Base-by-base conservation (phyloP, 2,797 vertebrate species). In the Peromyscus eremicus region DNA sequence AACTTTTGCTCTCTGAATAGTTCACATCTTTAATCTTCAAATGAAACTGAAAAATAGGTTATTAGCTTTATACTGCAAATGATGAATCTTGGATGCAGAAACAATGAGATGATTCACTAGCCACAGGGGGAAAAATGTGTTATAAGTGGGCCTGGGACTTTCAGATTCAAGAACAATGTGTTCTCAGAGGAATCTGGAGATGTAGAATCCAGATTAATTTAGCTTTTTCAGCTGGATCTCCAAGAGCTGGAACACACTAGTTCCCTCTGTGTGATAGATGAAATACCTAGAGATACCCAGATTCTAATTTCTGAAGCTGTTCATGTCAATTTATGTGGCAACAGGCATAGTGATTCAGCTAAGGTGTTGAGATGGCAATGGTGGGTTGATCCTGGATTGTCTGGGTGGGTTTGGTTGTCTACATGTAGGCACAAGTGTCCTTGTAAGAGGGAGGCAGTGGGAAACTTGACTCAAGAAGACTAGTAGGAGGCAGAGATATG, bases 21-120 rank as follows among this genome's bases (percentile, higher is more conserved):
- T 23, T 87, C 62, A 60, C 6, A 4, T 92, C 34, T 96, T 92
- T 94, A 75, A 73, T 95, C 84, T 91, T 91, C 66, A 88, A 90
- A 77, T 2, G 73, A 80, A 75, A 68, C 25, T 82, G 1, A 60
- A n/a, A 89, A 80, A 86, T 86, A 68, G 3, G 6, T 76, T 70
- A 83, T 90, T 89, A 70, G 29, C 29, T 76, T 77, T 40, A 70
- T 82, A 88, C 84, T 95, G 70, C 25, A 76, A 49, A 75, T 89
- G 62, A 43, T 34, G 55, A 68, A 5, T 34, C 27, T 4, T 84
- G 73, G n/a, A 27, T 43, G 46, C 64, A 81, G 70, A 86, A 83
- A 16, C 91, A 75, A 70, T 64, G 40, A 49, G 57, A 49, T 79
- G 88, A 77, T 57, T 77, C 73, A 77, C 40, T 43, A 60, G 70